A percentile compares a stretch with the other conserved stretches of the same genome.
phyloP scores from a whole-genome alignment of 2,888 invertebrate genomes.

The Drosophila acutilabella region DNA sequence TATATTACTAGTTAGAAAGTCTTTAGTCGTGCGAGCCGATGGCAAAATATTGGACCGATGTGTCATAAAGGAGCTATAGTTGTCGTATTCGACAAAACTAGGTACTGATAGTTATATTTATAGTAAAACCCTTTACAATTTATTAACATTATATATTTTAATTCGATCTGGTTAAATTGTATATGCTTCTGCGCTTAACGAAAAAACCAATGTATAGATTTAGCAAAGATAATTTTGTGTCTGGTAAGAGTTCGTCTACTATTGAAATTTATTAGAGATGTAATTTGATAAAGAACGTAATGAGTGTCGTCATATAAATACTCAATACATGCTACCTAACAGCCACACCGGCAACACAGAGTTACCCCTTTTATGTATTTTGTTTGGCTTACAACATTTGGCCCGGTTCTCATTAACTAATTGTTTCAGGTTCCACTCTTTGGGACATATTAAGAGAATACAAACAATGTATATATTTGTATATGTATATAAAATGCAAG shows the following conservation, averaged over 20 bases:
- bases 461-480: constrained; percentile 9
- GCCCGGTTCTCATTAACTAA: constrained; percentile 69
- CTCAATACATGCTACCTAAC: constrained; percentile 11
- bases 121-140: too few relatives aligned
- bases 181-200: too few relatives aligned
- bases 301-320: constrained; percentile 41
- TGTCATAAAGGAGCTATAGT: too few relatives aligned
- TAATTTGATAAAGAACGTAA: constrained; percentile 72
- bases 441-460: constrained; percentile 7
- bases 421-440: constrained; percentile 43
- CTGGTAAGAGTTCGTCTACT: constrained; percentile 52
- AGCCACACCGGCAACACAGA: constrained; percentile 4
- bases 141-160: too few relatives aligned
- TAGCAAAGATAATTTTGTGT: constrained; percentile 45
- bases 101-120: too few relatives aligned
- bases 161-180: too few relatives aligned
- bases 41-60: too few relatives aligned
- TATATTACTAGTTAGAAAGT: too few relatives aligned
- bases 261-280: constrained; percentile 76
- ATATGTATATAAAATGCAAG: constrained; percentile 1
- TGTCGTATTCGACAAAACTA: too few relatives aligned
- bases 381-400: constrained; percentile 52
- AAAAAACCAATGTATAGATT: neutral
- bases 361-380: constrained; percentile 42
- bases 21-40: too few relatives aligned